phyloP scores from a whole-genome alignment of 2,113 vertebrate species.

The Microcebus jonahi region DNA sequence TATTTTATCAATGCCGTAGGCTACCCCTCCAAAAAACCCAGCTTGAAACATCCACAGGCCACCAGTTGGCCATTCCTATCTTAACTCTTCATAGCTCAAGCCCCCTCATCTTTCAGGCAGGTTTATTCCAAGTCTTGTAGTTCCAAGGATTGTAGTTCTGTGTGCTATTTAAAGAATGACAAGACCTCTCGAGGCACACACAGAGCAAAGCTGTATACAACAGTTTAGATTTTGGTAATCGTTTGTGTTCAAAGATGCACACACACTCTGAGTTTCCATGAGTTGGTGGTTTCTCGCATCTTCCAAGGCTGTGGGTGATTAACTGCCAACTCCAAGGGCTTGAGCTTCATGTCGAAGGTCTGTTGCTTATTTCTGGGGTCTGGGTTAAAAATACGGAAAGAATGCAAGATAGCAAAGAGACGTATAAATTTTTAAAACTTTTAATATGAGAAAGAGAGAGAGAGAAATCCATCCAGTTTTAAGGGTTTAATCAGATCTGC shows the following conservation, averaged over 20 bases:
- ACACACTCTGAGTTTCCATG: fast-evolving
- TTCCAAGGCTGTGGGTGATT: not conserved
- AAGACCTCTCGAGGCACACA: not conserved
- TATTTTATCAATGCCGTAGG: not conserved
- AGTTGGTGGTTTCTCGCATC: fast-evolving
- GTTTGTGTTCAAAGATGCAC: not conserved
- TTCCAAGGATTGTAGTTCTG: not conserved
- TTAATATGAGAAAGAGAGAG: not conserved
- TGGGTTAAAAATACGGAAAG: not conserved
- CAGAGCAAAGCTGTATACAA: not conserved
- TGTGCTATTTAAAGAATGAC: not conserved
- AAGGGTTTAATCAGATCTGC: fast-evolving
- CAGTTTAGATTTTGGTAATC: not conserved
- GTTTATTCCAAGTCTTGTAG: not conserved
- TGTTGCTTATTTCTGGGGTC: not conserved
- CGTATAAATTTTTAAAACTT: not conserved
- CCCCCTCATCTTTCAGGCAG: not conserved
- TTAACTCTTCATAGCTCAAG: not conserved
- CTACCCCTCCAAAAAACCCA: not conserved
- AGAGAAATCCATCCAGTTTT: fast-evolving
- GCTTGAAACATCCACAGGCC: not conserved
- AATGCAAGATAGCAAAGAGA: not conserved
- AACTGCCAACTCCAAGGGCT: not conserved
- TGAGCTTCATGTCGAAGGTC: not conserved
- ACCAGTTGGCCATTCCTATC: not conserved